Evolutionary conservation across 2,797 vertebrate genomes (phyloP).

Genomic region (Rousettus madagascariensis): DNA sequence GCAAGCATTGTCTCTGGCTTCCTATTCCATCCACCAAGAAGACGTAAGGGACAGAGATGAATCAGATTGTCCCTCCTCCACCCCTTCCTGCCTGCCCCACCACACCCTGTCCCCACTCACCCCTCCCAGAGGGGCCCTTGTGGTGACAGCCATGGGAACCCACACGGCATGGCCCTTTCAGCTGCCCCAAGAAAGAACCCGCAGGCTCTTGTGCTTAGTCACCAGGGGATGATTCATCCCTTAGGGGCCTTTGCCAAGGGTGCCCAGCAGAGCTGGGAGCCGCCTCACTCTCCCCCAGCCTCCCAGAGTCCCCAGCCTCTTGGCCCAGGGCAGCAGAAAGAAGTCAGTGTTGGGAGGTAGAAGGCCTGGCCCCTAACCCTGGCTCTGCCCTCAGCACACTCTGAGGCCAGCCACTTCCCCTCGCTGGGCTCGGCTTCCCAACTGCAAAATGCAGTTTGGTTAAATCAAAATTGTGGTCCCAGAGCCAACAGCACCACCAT

Average conservation of each 20-base stretch:
- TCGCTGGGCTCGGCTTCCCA: neutral
- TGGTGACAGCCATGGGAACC: neutral
- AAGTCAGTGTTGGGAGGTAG: neutral
- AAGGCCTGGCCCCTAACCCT: neutral
- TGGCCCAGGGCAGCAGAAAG: neutral
- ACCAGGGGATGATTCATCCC: neutral
- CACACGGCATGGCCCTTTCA: neutral
- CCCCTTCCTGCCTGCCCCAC: neutral
- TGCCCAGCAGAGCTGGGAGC: neutral
- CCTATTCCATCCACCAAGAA: neutral
- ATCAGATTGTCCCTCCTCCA: neutral
- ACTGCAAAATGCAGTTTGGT: neutral
- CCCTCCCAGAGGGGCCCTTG: neutral
- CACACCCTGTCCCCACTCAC: neutral
- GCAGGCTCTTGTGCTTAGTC: neutral
- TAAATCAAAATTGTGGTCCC: neutral
- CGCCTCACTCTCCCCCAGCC: neutral
- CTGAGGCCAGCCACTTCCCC: neutral
- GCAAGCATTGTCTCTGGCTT: neutral
- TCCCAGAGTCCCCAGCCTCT: neutral
- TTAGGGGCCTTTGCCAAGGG: neutral
- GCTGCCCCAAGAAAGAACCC: neutral
- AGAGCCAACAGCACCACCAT: neutral
- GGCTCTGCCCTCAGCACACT: neutral
- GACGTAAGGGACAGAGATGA: neutral